These are phyloP conservation scores for Tanytarsus gracilentus DNA, from an alignment of 2,888 invertebrate species.

Conservation along the genomic window DNA sequence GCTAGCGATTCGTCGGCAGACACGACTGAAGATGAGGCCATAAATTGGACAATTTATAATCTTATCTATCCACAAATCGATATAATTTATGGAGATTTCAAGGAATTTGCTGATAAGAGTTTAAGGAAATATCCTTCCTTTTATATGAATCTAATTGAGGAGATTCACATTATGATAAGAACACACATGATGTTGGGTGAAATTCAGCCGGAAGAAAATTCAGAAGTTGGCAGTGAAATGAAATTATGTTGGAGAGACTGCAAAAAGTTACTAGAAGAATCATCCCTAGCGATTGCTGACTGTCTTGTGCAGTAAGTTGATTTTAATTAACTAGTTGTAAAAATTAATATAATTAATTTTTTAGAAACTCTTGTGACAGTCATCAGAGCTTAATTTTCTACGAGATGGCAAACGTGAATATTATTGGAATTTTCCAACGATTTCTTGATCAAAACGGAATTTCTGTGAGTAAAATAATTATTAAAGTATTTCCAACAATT, in stretches of 20 bases:
- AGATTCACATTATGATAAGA: conserved; percentile 60
- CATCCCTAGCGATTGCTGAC: conserved; percentile 14
- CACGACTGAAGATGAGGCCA: neutral
- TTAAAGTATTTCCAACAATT: neutral
- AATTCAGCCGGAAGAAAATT: conserved; percentile 14
- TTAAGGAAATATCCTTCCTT: conserved; percentile 55
- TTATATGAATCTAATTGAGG: conserved; percentile 61
- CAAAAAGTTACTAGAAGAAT: neutral
- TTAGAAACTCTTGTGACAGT: neutral
- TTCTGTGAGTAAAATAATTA: neutral
- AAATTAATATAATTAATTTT: neutral
- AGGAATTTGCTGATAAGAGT: conserved; percentile 56
- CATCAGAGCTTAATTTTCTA: neutral
- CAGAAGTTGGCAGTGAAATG: conserved; percentile 8
- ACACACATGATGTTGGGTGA: neutral
- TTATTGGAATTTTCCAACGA: conserved; percentile 15
- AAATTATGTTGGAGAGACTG: neutral
- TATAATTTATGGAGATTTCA: conserved; percentile 59
- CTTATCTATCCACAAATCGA: conserved; percentile 55
- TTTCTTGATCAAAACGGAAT: conserved; percentile 13
- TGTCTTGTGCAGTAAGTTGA: neutral
- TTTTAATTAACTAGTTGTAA: neutral
- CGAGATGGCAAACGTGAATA: conserved; percentile 11
- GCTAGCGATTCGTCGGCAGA: conserved; percentile 41
- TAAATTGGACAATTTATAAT: conserved; percentile 63